Percentiles rank a stretch among this genome's conserved stretches.
phyloP scores from a whole-genome alignment of 2,113 vertebrate species.

The Tursiops truncatus region DNA sequence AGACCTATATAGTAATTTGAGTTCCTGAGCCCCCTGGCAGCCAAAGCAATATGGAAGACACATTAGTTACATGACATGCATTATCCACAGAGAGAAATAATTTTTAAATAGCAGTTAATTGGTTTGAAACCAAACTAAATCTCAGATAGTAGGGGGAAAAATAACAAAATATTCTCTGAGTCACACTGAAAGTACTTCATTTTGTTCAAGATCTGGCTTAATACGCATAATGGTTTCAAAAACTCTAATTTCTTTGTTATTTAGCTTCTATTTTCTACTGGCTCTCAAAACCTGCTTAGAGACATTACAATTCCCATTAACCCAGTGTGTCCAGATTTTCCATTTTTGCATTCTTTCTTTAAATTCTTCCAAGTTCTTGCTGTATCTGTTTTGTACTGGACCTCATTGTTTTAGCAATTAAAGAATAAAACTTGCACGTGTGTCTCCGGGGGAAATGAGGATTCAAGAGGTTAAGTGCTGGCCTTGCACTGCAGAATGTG shows the following conservation, averaged over 20 bases:
- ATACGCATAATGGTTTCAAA: background rate
- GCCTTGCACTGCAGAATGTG: constrained; percentile 42
- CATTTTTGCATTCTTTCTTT: constrained; percentile 5
- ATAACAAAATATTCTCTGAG: constrained; percentile 1
- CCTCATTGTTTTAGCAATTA: constrained; percentile 72
- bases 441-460: constrained; percentile 66
- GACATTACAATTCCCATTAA: background rate
- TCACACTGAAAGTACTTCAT: background rate
- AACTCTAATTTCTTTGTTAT: background rate
- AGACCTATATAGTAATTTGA: constrained; percentile 24
- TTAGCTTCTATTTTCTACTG: background rate
- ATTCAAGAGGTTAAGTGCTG: constrained; percentile 70
- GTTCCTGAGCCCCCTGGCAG: constrained; percentile 53
- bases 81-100: constrained; percentile 39
- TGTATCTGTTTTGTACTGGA: constrained; percentile 22
- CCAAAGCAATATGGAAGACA: constrained; percentile 59
- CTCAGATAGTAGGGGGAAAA: background rate
- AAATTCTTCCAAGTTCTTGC: background rate
- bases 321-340: background rate
- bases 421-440: constrained; percentile 58
- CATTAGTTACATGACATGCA: background rate
- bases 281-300: background rate
- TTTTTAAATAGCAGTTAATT: constrained; percentile 23
- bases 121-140: constrained; percentile 38
- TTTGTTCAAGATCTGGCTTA: background rate